A percentile compares a stretch with the other conserved stretches of the same genome.
These are phyloP conservation scores for Brachypalpus laphriformis DNA, from an alignment of 2,888 invertebrate species.

Conservation along the genomic window DNA sequence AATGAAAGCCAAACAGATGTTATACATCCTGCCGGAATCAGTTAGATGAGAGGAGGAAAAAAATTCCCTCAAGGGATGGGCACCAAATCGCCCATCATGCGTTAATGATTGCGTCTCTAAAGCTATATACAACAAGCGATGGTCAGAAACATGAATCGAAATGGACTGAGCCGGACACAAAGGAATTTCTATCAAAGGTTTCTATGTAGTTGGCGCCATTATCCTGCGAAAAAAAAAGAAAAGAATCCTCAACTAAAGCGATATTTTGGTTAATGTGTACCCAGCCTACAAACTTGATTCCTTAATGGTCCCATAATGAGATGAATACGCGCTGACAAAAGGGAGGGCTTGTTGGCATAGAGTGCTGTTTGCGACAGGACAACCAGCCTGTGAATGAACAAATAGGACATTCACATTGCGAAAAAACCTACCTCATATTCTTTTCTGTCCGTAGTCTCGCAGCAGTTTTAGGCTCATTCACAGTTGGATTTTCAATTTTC, in stretches of 20 bases:
- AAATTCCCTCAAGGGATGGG: background rate
- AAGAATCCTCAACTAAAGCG: constrained; percentile 1
- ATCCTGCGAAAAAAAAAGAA: background rate
- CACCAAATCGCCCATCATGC: constrained; percentile 33
- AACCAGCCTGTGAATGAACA: constrained; percentile 10
- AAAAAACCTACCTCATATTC: background rate
- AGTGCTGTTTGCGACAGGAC: constrained; percentile 7
- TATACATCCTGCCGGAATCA: constrained; percentile 16
- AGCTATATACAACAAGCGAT: background rate
- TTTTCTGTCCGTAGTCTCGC: background rate
- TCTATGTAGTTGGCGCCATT: background rate
- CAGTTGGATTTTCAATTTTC: constrained; percentile 35
- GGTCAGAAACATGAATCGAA: background rate
- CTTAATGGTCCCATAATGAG: constrained; percentile 45
- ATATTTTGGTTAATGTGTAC: constrained; percentile 27
- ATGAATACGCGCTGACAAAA: background rate
- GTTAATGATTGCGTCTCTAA: constrained; percentile 29
- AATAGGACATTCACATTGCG: constrained; percentile 22
- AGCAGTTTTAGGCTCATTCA: constrained; percentile 26
- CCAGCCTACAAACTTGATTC: constrained; percentile 35
- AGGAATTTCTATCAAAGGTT: constrained; percentile 5
- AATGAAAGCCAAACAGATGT: constrained; percentile 46
- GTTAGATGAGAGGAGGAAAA: background rate
- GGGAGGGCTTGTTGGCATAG: background rate
- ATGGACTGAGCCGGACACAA: constrained; percentile 6